These are phyloP conservation scores for Choloepus didactylus DNA, from an alignment of 2,797 vertebrate species.

Conservation along the genomic window DNA sequence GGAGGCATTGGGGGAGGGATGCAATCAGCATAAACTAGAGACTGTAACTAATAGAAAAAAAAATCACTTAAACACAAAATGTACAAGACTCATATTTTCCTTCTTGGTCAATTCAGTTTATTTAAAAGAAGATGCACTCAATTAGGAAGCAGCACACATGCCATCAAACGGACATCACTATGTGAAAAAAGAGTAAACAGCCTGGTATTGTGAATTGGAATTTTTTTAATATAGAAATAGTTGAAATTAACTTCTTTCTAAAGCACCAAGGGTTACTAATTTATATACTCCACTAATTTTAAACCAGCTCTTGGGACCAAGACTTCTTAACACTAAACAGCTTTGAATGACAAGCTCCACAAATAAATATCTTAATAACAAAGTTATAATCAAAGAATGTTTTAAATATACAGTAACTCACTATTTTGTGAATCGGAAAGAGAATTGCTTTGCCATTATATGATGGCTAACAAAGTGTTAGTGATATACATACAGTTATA, in stretches of 20 bases:
- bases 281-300: neutral
- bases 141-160: neutral
- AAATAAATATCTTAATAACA: slow-evolving; percentile 45
- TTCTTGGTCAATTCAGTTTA: slow-evolving; percentile 37
- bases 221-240: neutral
- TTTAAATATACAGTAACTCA: slow-evolving; percentile 2
- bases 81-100: slow-evolving; percentile 7
- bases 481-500: neutral
- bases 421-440: neutral
- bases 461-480: slow-evolving; percentile 44
- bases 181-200: neutral
- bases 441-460: slow-evolving; percentile 15
- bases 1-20: no score
- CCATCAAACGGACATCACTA: neutral
- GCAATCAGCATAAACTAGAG: no score
- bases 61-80: slow-evolving; percentile 28
- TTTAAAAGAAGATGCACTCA: neutral
- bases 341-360: slow-evolving; percentile 39
- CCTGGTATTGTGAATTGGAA: neutral
- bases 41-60: no score
- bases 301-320: neutral
- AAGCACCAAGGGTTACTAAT: neutral
- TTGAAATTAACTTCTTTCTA: neutral
- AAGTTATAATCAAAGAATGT: slow-evolving; percentile 16
- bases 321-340: slow-evolving; percentile 19